Conservation (phyloP, 2,797 vertebrate genomes). For the Gobionotothen gibberifrons region DNA sequence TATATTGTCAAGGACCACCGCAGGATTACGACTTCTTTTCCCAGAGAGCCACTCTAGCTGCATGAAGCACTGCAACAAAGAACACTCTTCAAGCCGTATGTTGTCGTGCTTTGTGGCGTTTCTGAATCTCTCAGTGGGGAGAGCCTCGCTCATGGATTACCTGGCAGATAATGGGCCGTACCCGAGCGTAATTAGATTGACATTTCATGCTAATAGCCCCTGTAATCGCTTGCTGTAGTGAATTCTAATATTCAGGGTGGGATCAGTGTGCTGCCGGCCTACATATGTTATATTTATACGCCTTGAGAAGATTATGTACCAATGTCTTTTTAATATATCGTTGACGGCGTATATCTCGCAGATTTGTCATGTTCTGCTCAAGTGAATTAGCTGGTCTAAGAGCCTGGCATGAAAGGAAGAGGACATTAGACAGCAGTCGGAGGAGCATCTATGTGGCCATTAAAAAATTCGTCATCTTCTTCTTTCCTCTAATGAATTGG, state of each 20-base stretch:
- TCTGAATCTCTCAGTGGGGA: conserved; percentile 22
- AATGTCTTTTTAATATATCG: conserved; percentile 35
- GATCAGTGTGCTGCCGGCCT: conserved; percentile 38
- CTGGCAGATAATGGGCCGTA: conserved; percentile 64
- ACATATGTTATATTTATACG: conserved; percentile 51
- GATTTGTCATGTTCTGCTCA: conserved; percentile 1
- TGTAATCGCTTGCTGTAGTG: conserved; percentile 67
- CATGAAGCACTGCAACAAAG: conserved; percentile 36
- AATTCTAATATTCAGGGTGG: conserved; percentile 65
- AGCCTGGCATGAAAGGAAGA: not conserved
- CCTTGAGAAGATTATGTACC: conserved; percentile 16
- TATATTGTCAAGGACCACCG: conserved; percentile 27
- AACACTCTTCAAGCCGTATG: conserved; percentile 50
- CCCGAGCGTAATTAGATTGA: conserved; percentile 76
- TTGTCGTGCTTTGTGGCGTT: conserved; percentile 9
- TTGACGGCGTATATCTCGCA: not conserved
- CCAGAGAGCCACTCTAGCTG: conserved; percentile 37
- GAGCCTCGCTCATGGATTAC: conserved; percentile 55
- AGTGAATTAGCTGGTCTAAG: not conserved
- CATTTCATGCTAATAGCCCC: conserved; percentile 74
- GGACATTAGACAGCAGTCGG: not conserved
- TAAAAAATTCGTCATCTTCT: conserved; percentile 7
- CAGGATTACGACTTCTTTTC: conserved; percentile 18
- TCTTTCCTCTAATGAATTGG: not conserved
- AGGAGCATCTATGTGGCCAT: not conserved